Evolutionary conservation across 2,888 invertebrate species (phyloP).

Genomic region (Agelastica alni): DNA sequence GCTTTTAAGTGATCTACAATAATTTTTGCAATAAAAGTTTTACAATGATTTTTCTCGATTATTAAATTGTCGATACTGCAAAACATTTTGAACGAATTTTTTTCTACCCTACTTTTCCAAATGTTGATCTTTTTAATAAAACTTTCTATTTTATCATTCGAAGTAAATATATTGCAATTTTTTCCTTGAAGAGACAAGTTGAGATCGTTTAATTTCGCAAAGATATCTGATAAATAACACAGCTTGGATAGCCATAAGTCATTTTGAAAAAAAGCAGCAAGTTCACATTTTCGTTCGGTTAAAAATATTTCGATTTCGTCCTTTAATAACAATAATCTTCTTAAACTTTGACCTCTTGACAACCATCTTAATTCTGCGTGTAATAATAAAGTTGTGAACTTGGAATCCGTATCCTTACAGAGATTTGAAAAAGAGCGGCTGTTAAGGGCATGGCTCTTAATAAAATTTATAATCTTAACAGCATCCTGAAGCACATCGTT

Average conservation of each 20-base stretch:
- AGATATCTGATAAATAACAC: too few species aligned
- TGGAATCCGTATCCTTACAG: not conserved
- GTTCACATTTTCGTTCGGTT: not conserved
- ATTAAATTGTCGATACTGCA: too few species aligned
- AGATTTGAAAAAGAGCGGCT: not conserved
- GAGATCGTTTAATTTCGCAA: too few species aligned
- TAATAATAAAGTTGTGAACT: not conserved
- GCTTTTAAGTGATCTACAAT: not conserved
- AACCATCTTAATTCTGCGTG: not conserved
- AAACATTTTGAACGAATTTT: too few species aligned
- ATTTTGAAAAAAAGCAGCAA: not conserved
- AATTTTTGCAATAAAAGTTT: too few species aligned
- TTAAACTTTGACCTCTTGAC: not conserved
- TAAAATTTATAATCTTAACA: not conserved
- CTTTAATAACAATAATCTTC: not conserved
- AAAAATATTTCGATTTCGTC: not conserved
- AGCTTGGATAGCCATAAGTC: not conserved
- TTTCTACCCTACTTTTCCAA: too few species aligned
- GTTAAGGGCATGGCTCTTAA: not conserved
- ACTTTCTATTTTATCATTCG: too few species aligned
- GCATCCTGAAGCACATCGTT: too few species aligned
- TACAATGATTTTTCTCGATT: too few species aligned
- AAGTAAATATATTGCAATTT: too few species aligned
- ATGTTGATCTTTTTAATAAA: too few species aligned
- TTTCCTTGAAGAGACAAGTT: too few species aligned